Evolutionary conservation across 2,797 vertebrate species (phyloP).

Genomic region (Helostoma temminkii): DNA sequence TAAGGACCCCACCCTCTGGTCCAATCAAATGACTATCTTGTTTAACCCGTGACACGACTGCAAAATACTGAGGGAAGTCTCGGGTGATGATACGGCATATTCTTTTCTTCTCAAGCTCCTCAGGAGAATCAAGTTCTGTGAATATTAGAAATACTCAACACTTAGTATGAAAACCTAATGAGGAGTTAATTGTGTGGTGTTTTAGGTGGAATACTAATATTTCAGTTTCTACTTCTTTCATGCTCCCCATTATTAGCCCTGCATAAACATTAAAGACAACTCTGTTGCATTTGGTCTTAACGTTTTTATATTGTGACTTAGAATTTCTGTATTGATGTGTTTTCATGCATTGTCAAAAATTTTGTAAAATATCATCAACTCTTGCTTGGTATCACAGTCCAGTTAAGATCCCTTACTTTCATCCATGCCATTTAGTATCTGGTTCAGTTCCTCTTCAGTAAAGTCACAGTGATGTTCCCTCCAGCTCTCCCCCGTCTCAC

Average conservation of each 20-base stretch:
- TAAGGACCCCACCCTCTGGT: constrained; percentile 94
- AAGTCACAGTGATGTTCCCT: constrained; percentile 96
- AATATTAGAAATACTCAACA: constrained; percentile 19
- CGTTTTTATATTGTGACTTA: not conserved
- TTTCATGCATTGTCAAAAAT: not conserved
- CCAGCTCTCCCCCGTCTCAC: constrained; percentile 97
- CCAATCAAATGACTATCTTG: constrained; percentile 98
- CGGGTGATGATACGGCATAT: constrained; percentile 97
- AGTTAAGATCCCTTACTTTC: constrained; percentile 86
- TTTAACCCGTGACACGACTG: constrained; percentile 95
- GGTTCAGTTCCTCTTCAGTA: constrained; percentile 95
- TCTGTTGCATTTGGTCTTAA: not conserved
- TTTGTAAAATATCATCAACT: constrained; percentile 6
- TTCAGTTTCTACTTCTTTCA: not conserved
- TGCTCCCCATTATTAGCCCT: too few species aligned
- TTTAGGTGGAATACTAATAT: not conserved
- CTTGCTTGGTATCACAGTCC: not conserved
- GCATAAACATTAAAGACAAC: too few species aligned
- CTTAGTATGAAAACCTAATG: not conserved
- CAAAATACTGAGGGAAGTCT: constrained; percentile 98
- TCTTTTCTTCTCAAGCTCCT: constrained; percentile 97
- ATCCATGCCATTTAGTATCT: constrained; percentile 98
- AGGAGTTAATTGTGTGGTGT: not conserved
- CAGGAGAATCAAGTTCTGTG: constrained; percentile 92
- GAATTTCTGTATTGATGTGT: not conserved